Percentiles rank a stretch among this genome's conserved stretches.
These are phyloP conservation scores for Cyrtodaria siliqua DNA, from an alignment of 2,888 invertebrate species.

Conservation along the genomic window DNA sequence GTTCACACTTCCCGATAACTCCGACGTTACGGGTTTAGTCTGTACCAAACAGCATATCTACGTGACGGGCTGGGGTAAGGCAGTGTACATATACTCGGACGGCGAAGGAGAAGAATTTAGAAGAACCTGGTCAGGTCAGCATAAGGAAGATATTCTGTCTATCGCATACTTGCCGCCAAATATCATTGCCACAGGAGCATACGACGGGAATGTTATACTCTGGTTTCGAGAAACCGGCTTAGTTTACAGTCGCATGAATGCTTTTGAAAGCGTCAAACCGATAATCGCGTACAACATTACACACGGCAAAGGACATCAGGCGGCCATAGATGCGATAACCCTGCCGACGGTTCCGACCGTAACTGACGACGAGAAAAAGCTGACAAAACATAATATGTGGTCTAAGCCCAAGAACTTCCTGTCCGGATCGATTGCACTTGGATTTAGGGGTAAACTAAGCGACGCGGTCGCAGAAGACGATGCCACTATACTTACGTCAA, in stretches of 20 bases:
- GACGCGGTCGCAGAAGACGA: background rate
- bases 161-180: constrained; percentile 87
- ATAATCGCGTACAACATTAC: constrained; percentile 33
- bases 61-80: constrained; percentile 92
- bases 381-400: constrained; percentile 1
- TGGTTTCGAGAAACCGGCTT: constrained; percentile 93
- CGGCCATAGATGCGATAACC: background rate
- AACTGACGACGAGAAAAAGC: background rate
- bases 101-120: constrained; percentile 86
- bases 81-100: constrained; percentile 72
- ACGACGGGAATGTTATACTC: constrained; percentile 92
- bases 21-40: constrained; percentile 87
- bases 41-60: constrained; percentile 89
- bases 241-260: constrained; percentile 74
- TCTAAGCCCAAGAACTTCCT: constrained; percentile 21
- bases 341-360: background rate
- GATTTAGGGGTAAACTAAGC: constrained; percentile 9
- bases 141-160: constrained; percentile 92
- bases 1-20: constrained; percentile 89
- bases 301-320: background rate
- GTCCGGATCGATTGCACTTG: constrained; percentile 16
- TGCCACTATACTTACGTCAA: background rate
- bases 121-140: constrained; percentile 91
- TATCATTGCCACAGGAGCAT: constrained; percentile 88
- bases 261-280: constrained; percentile 61